Percentiles rank a stretch among this genome's conserved stretches.
These are phyloP conservation scores for Drosophila nikananu DNA, from an alignment of 1,140 invertebrate species.

Conservation along the genomic window DNA sequence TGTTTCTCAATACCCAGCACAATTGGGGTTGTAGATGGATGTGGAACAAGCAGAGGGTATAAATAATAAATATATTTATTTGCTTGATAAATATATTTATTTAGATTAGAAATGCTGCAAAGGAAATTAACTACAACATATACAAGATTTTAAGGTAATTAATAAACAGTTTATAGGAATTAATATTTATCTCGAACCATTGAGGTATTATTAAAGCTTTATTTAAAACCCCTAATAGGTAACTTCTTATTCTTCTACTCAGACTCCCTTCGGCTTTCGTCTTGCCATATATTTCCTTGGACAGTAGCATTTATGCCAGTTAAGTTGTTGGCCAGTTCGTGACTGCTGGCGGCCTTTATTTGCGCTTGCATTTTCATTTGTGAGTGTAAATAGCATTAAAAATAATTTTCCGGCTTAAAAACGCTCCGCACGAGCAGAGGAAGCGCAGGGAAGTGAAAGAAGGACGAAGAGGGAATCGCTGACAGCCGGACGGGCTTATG, in stretches of 20 bases:
- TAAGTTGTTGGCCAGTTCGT: constrained; percentile 72
- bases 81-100: too few relatives aligned
- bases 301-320: constrained; percentile 57
- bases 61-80: neutral
- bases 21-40: neutral
- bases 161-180: too few relatives aligned
- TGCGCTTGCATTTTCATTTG: constrained; percentile 81
- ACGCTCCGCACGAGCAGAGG: constrained; percentile 34
- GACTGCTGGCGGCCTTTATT: constrained; percentile 70
- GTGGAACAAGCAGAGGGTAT: neutral
- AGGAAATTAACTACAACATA: neutral
- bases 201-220: neutral
- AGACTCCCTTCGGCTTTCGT: too few relatives aligned
- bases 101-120: neutral
- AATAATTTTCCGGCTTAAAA: constrained; percentile 81
- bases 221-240: neutral
- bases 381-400: constrained; percentile 81
- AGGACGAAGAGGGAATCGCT: constrained; percentile 32
- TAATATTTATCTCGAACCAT: too few relatives aligned
- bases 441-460: neutral
- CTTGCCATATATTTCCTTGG: constrained; percentile 20
- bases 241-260: neutral
- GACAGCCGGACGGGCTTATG: constrained; percentile 79
- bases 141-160: too few relatives aligned
- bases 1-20: constrained; percentile 6